Base-by-base conservation (phyloP, 2,797 vertebrate genomes). In the Sebastes hubbsi region DNA sequence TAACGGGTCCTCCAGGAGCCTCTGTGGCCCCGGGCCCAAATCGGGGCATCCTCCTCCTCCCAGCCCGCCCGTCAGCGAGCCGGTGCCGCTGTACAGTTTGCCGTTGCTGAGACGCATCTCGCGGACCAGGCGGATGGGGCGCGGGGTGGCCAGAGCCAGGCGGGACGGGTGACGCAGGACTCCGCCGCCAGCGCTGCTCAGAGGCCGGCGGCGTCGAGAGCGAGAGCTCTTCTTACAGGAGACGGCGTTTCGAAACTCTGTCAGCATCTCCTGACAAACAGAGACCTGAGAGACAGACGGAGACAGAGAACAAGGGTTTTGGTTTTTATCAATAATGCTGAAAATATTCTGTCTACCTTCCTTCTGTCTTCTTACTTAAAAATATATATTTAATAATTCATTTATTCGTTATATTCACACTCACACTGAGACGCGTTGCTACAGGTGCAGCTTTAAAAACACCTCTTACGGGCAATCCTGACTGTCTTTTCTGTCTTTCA, bases 101-200 rank as follows among this genome's bases (percentile, higher is more conserved):
- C 97, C 97, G 7, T 98, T 98, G 92, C 97, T 97, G 72, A 98
- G 96, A 10, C 97, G 96, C 95, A 97, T 96, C 90, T 97, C 97
- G 0, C 97, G 93, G 68, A 97, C 97, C 0, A 97, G 93, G 18
- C 97, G 95, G 65, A 96, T 91, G 4, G 96, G 95, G 1, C 95
- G 93, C 0, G 95, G 93, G 6, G 95, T 93, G 0, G 96, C 96
- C 75, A 97, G 91, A 3, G 95, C 92, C 27, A 97, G 93, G 38
- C 97, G 95, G 20, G 96, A 93, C 0, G 95, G 94, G 64, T 73
- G 96, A 42, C 92, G 95, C 72, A 84, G 93, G 72, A 72, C 95
- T 86, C 90, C 95, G 63, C 78, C 95, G 78, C 56, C 87, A 0
- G 78, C 34, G 58, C 90, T 85, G 24, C 88, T 86, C 12, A 95